Evolutionary conservation across 1,140 invertebrate genomes (phyloP).

Genomic region (Drosophila sp.): DNA sequence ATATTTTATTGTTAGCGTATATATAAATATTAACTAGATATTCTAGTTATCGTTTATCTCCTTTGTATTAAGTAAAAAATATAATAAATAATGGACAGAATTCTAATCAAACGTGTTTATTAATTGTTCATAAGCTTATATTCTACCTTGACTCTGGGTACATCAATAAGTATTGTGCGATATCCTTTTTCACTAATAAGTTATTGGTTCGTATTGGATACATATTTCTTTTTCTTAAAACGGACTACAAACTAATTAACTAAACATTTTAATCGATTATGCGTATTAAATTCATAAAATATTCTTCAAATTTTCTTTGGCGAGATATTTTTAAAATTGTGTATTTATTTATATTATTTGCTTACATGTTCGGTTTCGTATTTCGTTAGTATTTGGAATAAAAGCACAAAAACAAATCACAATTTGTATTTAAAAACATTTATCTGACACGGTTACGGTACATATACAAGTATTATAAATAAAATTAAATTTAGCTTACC

Average conservation of each 20-base stretch:
- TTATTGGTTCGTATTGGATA: not conserved
- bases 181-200: not conserved
- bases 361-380: slow-evolving; percentile 2
- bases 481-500: slow-evolving; percentile 20
- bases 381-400: slow-evolving; percentile 6
- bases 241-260: slow-evolving; percentile 9
- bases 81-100: slow-evolving; percentile 2
- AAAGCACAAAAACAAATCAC: slow-evolving; percentile 18
- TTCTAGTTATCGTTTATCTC: too few species aligned
- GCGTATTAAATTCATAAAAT: slow-evolving; percentile 3
- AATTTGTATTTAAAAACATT: slow-evolving; percentile 4
- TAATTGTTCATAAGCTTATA: not conserved
- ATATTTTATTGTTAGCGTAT: not conserved
- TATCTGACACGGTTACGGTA: not conserved
- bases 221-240: not conserved
- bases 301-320: slow-evolving; percentile 2
- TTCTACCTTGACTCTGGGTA: not conserved
- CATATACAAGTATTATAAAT: slow-evolving; percentile 6
- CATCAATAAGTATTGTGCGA: slow-evolving; percentile 6
- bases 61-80: not conserved
- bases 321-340: not conserved
- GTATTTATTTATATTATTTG: not conserved
- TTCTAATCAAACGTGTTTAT: slow-evolving; percentile 10
- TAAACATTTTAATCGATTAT: not conserved
- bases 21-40: not conserved